phyloP scores from a whole-genome alignment of 92 coral and sea anemone genomes.

The Porites divaricata region DNA sequence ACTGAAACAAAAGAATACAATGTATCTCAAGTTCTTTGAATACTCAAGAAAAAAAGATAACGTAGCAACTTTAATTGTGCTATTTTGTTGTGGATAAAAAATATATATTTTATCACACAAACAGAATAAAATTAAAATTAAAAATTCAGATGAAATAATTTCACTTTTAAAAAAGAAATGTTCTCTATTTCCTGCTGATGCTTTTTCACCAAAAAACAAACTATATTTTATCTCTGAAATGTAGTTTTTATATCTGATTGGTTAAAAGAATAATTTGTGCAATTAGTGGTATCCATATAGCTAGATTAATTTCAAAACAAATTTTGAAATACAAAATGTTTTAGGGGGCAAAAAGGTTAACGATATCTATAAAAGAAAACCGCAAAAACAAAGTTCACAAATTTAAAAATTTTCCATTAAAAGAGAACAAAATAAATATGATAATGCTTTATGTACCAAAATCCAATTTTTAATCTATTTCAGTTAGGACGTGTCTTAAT shows the following conservation, averaged over 20 bases:
- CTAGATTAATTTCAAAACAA: constrained; percentile 19
- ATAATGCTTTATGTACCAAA: no score
- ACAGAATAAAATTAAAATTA: background rate
- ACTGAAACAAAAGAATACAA: background rate
- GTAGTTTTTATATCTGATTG: background rate
- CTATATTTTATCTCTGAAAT: background rate
- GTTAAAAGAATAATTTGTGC: background rate
- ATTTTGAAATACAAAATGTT: constrained; percentile 4
- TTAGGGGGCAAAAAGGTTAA: constrained; percentile 31
- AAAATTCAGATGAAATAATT: background rate
- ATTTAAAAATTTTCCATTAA: constrained; percentile 24
- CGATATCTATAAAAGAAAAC: constrained; percentile 14
- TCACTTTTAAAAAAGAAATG: background rate
- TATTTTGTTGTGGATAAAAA: background rate
- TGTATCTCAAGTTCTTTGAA: background rate
- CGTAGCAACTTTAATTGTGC: background rate
- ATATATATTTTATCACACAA: no score
- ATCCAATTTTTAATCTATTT: background rate
- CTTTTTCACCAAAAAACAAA: background rate
- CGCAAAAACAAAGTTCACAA: constrained; percentile 18
- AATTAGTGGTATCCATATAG: constrained; percentile 7
- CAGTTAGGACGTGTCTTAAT: background rate
- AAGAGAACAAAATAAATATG: background rate
- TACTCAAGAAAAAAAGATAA: background rate
- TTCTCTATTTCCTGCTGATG: constrained; percentile 9